Base-by-base conservation (phyloP, 2,797 vertebrate species). In the Alcedo quadribrachys region DNA sequence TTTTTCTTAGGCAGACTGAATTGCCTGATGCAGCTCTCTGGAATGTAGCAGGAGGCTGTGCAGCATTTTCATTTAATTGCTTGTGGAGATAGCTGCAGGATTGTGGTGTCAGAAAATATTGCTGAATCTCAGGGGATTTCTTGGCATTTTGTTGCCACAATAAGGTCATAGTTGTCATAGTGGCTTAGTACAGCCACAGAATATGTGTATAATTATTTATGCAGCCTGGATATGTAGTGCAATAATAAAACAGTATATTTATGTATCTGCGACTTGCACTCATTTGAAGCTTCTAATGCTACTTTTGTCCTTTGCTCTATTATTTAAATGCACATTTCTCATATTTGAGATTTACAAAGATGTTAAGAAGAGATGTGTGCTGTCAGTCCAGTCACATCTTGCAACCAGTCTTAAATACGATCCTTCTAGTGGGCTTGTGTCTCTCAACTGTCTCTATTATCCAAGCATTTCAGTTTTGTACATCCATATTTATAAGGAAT, bases 121-220 rank as follows among this genome's bases (percentile, higher is more conserved):
- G 87, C 89, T 87, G 54, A 90, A 73, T 92, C 82, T 92, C 58
- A 0, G 1, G 61, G 83, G 91, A 94, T 95, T 95, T 95, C 82
- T 91, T 96, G 93, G 79, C 81, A 76, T 96, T 95, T 91, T 95
- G 85, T 95, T 96, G 93, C 86, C 94, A 94, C 83, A 93, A 75
- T 96, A 91, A 93, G 94, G 91, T 94, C 95, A 89, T 45, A 48
- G 87, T 88, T 96, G 95, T 96, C 93, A 85, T 57, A 81, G 35
- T 89, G 68, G 65, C 77, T 96, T 94, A 95, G 87, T 67, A 78
- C 61, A 85, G 69, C 53, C 63, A 75, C 80, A 60, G 75, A 67
- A n/a, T 93, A 18, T 33, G 83, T 69, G 84, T 86, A 66, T 57
- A 77, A 48, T 87, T 91, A 87, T 32, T 90, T 78, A 85, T 77